These are phyloP conservation scores for Microcebus murinus DNA, from an alignment of 2,113 vertebrate genomes.

Conservation along the genomic window DNA sequence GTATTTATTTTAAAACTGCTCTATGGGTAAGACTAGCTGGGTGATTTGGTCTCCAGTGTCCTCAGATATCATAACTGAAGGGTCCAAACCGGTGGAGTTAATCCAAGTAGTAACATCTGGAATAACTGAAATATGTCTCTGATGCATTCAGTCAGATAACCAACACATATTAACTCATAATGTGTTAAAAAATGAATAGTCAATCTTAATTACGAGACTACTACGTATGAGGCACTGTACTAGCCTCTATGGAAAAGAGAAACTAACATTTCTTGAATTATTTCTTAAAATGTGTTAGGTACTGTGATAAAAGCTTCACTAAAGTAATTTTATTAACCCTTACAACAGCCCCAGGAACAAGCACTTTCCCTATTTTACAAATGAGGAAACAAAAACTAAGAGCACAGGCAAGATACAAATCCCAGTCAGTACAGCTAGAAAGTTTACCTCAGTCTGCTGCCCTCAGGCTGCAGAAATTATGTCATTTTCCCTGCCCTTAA, in stretches of 20 bases:
- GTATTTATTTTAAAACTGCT: conserved; percentile 41
- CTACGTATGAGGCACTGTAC: neutral
- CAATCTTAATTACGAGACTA: neutral
- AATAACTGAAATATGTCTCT: neutral
- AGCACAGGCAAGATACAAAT: neutral
- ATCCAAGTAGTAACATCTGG: neutral
- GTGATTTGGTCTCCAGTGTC: neutral
- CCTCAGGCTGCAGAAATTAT: neutral
- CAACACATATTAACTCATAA: neutral
- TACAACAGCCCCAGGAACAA: neutral
- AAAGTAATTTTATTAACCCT: neutral
- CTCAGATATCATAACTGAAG: neutral
- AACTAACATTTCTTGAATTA: neutral
- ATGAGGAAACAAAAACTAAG: neutral
- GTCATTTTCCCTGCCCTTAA: conserved; percentile 24
- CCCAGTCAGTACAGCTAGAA: neutral
- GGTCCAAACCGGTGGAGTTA: neutral
- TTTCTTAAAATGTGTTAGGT: conserved; percentile 21
- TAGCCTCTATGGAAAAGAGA: neutral
- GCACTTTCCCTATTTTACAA: neutral
- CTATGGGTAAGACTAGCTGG: neutral
- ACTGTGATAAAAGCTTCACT: neutral
- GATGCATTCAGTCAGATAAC: neutral
- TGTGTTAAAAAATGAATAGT: neutral
- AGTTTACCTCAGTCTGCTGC: neutral